Base-by-base conservation (phyloP, 2,888 invertebrate species). In the Harpalus rubripes region DNA sequence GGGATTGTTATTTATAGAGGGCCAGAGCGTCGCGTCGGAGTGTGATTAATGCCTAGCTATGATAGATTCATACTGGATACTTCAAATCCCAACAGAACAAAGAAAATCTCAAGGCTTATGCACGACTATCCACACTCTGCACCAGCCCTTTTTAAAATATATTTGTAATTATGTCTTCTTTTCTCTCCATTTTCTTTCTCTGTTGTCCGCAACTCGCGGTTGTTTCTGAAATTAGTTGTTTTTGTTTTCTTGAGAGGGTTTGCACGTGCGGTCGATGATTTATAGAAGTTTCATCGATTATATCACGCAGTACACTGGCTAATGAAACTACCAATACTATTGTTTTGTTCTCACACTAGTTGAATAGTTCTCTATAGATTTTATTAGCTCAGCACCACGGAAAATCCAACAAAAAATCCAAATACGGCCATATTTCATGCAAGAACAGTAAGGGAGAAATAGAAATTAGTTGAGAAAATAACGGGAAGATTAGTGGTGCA, bases 221-320 rank as follows among this genome's bases (percentile, higher is more conserved):
- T 81, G 81, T 81, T 81, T 81, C 41, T 15, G 63, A 65, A 81
- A 81, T 81, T 81, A 81, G 81, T 65, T 44, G 81, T 81, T 81
- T 81, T 81, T 81, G 65, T 81, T 81, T 81, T 44, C 81, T 61
- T 61, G 41, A 65, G 32, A n/a, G n/a, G 78, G 78, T 32, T 58
- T 58, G 32, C 78, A 78, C 78, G 32, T 26, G 78, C 78, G 78
- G 78, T 78, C 58, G 6, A 56, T 15, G 78, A 78, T 78, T 58
- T 78, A 78, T 78, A 56, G 76, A 78, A 26, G 26, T 15, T 41
- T 15, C 44, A 81, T 81, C 41, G 81, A 81, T 81, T 81, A 41
- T 61, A 15, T 18, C 16, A 78, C 44, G 32, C 44, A 22, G 58
- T 74, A 44, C 44, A 74, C 15, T 39, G 72, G 8, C 41, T 74